Conservation (phyloP, 2,888 invertebrate species). For the Mechanitis mazaeus region DNA sequence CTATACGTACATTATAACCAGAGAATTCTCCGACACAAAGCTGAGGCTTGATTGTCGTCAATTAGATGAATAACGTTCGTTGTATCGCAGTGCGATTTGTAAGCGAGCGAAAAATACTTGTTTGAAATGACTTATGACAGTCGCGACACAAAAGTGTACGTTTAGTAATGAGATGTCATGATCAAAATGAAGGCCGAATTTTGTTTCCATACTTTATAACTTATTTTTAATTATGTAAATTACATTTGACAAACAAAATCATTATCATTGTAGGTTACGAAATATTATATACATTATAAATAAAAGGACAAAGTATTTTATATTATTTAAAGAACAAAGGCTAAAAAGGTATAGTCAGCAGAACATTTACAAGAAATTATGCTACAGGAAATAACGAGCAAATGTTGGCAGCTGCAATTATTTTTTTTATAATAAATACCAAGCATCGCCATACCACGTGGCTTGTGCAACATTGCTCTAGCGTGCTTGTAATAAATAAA, state of each 20-base stretch:
- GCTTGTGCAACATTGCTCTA: not conserved
- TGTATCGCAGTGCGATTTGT: slow-evolving; percentile 63
- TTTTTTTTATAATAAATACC: slow-evolving; percentile 13
- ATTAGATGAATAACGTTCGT: slow-evolving; percentile 70
- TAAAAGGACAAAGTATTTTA: no score
- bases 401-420: slow-evolving; percentile 12
- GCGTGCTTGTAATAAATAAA: no score
- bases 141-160: no score
- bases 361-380: slow-evolving; percentile 2
- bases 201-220: no score
- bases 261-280: no score
- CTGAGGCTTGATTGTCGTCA: slow-evolving; percentile 68
- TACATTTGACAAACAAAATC: no score
- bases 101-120: slow-evolving; percentile 27
- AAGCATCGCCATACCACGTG: slow-evolving; percentile 12
- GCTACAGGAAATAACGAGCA: slow-evolving; percentile 10
- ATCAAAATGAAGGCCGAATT: no score
- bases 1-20: not conserved
- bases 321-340: not conserved
- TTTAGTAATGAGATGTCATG: no score
- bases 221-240: no score
- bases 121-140: slow-evolving; percentile 8
- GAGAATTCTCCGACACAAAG: slow-evolving; percentile 39
- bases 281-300: no score
- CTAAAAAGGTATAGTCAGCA: not conserved